phyloP scores from a whole-genome alignment of 1,140 invertebrate genomes.

The Araneus ventricosus region DNA sequence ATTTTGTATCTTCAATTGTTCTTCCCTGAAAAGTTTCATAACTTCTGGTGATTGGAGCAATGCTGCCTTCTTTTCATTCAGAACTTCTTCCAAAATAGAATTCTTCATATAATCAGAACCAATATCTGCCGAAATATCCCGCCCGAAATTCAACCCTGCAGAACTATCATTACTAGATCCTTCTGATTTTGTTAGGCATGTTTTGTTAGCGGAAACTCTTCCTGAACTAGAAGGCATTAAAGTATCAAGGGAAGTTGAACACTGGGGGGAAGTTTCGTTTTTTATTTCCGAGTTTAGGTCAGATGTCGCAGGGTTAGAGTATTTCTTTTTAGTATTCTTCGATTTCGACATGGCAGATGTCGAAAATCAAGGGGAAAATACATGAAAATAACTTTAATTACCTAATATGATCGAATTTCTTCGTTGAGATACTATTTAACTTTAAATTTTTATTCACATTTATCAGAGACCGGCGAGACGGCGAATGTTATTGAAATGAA shows the following conservation, averaged over 20 bases:
- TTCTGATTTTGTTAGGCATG: neutral
- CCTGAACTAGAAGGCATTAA: neutral
- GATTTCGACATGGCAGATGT: slow-evolving; percentile 15
- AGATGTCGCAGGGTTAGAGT: neutral
- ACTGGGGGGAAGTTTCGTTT: neutral
- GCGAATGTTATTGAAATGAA: no score
- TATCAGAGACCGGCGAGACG: no score
- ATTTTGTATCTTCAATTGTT: slow-evolving; percentile 51
- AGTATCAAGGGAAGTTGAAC: neutral
- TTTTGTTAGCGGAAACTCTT: neutral
- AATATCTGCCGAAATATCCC: neutral
- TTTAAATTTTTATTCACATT: no score
- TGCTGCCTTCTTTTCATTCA: slow-evolving; percentile 68
- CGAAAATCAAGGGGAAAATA: no score
- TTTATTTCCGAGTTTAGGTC: neutral
- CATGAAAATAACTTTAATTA: no score
- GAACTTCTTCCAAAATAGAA: slow-evolving; percentile 69
- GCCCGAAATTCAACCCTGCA: neutral
- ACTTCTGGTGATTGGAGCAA: slow-evolving; percentile 56
- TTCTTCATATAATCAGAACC: slow-evolving; percentile 60
- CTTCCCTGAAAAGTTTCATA: slow-evolving; percentile 45
- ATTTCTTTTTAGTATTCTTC: slow-evolving; percentile 25
- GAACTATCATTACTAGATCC: neutral
- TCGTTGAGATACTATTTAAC: no score
- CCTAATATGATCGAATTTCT: no score